Evolutionary conservation across 2,888 invertebrate genomes (phyloP).

Genomic region (Eilema caniola): DNA sequence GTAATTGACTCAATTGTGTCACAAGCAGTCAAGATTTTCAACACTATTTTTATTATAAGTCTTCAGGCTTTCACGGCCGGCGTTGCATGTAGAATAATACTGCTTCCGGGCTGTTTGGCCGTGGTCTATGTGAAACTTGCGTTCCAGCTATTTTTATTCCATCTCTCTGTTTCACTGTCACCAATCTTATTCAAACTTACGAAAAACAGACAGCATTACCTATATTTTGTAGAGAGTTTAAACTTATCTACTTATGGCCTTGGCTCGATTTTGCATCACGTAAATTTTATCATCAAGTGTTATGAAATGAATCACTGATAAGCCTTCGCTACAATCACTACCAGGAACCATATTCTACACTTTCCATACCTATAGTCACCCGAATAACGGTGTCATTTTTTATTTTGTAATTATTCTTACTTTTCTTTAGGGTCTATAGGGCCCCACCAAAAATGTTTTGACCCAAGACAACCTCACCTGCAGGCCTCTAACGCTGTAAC

Average conservation of each 20-base stretch:
- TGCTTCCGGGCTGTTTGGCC: too few relatives aligned
- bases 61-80: too few relatives aligned
- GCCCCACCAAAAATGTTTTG: neutral
- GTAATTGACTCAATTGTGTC: neutral
- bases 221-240: conserved; percentile 4
- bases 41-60: too few relatives aligned
- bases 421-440: neutral
- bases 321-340: neutral
- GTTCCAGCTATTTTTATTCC: neutral
- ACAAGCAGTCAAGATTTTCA: neutral
- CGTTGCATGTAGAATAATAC: too few relatives aligned
- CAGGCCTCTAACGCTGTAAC: too few relatives aligned
- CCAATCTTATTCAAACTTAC: neutral
- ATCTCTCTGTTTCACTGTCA: neutral
- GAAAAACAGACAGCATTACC: neutral
- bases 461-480: neutral
- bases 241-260: conserved; percentile 2
- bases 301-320: neutral
- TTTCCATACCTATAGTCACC: neutral
- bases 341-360: neutral
- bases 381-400: neutral
- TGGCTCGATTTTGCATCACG: neutral
- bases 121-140: too few relatives aligned
- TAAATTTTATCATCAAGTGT: conserved; percentile 1
- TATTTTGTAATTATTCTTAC: neutral